Percentiles rank a stretch among this genome's conserved stretches.
phyloP scores from a whole-genome alignment of 2,888 invertebrate species.

The Argyra leucocephala region DNA sequence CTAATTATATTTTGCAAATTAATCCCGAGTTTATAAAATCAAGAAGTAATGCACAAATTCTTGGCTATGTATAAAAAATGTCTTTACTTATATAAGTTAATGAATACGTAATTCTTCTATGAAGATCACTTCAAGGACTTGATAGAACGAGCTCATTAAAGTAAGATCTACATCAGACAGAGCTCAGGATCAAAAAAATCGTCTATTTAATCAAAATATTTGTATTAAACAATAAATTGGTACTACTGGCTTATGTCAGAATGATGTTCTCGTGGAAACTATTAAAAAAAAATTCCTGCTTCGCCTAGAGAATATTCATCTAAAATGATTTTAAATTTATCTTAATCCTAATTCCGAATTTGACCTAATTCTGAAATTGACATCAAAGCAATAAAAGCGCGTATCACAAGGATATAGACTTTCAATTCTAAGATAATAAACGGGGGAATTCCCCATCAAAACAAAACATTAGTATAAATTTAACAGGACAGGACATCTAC shows the following conservation, averaged over 20 bases:
- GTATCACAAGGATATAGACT: too few relatives aligned
- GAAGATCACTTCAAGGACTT: conserved; percentile 70
- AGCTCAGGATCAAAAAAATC: conserved; percentile 61
- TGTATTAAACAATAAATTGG: conserved; percentile 14
- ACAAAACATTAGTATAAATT: conserved; percentile 21
- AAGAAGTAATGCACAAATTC: conserved; percentile 67
- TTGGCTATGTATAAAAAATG: conserved; percentile 77
- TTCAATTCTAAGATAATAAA: too few relatives aligned
- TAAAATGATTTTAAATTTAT: conserved; percentile 30
- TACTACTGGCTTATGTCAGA: not conserved
- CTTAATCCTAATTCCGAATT: conserved; percentile 30
- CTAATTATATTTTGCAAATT: too few relatives aligned
- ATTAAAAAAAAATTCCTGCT: conserved; percentile 9
- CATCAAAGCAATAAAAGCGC: too few relatives aligned
- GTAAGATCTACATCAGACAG: conserved; percentile 53
- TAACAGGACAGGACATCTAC: conserved; percentile 11
- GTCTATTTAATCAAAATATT: conserved; percentile 30
- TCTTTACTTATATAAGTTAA: conserved; percentile 72
- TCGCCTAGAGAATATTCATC: conserved; percentile 29
- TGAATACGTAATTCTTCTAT: conserved; percentile 78
- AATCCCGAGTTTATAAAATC: conserved; percentile 65
- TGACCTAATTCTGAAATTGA: too few relatives aligned
- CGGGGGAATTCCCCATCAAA: conserved; percentile 26
- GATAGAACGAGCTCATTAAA: conserved; percentile 64
- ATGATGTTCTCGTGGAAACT: not conserved